Conservation (phyloP, 1,140 invertebrate species). For the Leptoteleia sp. region DNA sequence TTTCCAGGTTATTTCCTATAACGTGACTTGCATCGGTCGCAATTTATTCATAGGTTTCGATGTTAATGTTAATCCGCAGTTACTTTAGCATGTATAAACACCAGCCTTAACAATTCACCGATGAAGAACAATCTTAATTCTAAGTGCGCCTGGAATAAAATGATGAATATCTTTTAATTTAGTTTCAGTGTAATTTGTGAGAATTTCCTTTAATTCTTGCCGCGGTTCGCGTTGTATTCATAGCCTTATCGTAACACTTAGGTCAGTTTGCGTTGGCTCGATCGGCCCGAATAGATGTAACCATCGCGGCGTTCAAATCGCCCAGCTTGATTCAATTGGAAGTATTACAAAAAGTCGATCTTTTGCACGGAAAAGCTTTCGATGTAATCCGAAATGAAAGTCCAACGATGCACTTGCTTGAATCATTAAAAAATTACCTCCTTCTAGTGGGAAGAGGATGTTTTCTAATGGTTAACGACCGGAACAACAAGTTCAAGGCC, state of each 20-base stretch:
- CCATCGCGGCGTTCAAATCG: slow-evolving; percentile 10
- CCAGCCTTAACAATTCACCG: slow-evolving; percentile 34
- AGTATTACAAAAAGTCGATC: slow-evolving; percentile 3
- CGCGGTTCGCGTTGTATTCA: slow-evolving; percentile 6
- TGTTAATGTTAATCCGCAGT: slow-evolving; percentile 55
- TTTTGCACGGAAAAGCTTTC: neutral
- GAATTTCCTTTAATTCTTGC: slow-evolving; percentile 54
- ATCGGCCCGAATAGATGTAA: slow-evolving; percentile 2
- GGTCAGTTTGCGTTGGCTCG: slow-evolving; percentile 24
- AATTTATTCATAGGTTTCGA: slow-evolving; percentile 50
- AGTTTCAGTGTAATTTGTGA: slow-evolving; percentile 54
- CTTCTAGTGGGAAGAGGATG: slow-evolving; percentile 7
- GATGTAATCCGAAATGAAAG: slow-evolving; percentile 24
- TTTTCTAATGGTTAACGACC: slow-evolving; percentile 40
- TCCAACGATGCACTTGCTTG: neutral
- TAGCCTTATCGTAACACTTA: neutral
- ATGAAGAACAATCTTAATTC: slow-evolving; percentile 58
- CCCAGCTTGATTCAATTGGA: slow-evolving; percentile 8
- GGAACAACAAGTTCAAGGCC: slow-evolving; percentile 58
- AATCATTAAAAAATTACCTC: neutral
- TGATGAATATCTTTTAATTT: slow-evolving; percentile 65
- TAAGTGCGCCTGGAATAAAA: slow-evolving; percentile 28
- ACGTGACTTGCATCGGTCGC: neutral
- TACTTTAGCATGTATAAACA: slow-evolving; percentile 44
- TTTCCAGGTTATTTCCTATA: slow-evolving; percentile 28